A percentile compares a stretch with the other conserved stretches of the same genome.
Evolutionary conservation across 2,888 invertebrate species (phyloP).

Genomic region (Ditylenchus weischeri): DNA sequence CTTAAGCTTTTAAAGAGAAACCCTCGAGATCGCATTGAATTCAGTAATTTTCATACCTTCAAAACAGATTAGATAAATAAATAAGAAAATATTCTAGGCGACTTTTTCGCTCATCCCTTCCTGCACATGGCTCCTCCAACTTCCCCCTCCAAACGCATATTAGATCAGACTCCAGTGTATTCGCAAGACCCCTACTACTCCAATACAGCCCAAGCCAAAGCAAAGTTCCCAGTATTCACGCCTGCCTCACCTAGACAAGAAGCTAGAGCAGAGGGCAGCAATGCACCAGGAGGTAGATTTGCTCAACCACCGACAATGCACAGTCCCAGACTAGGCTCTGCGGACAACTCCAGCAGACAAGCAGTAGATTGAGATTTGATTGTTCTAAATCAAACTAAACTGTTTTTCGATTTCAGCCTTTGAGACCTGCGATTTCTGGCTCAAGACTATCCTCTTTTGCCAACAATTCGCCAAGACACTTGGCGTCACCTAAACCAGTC

Average conservation of each 20-base stretch:
- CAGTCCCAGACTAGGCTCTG: neutral
- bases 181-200: slow-evolving; percentile 4
- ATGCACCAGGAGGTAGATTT: neutral
- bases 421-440: neutral
- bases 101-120: slow-evolving; percentile 91
- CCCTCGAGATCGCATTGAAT: slow-evolving; percentile 89
- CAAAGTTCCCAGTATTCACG: neutral
- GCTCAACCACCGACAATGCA: slow-evolving; percentile 1
- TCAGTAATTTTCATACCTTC: slow-evolving; percentile 64
- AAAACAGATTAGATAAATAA: too few species aligned
- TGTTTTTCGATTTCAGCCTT: neutral
- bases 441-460: neutral
- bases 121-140: slow-evolving; percentile 43
- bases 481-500: too few species aligned
- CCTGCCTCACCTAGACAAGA: slow-evolving; percentile 1
- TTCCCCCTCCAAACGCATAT: slow-evolving; percentile 45
- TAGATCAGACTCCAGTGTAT: slow-evolving; percentile 32
- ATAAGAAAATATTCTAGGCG: slow-evolving; percentile 63
- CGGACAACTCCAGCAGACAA: neutral
- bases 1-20: slow-evolving; percentile 76
- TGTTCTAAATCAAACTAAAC: neutral
- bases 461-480: neutral
- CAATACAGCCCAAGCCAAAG: neutral
- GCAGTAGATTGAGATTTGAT: neutral
- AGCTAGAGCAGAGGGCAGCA: slow-evolving; percentile 10